These are phyloP conservation scores for Dendrolimus punctatus DNA, from an alignment of 1,140 invertebrate genomes.

Conservation along the genomic window DNA sequence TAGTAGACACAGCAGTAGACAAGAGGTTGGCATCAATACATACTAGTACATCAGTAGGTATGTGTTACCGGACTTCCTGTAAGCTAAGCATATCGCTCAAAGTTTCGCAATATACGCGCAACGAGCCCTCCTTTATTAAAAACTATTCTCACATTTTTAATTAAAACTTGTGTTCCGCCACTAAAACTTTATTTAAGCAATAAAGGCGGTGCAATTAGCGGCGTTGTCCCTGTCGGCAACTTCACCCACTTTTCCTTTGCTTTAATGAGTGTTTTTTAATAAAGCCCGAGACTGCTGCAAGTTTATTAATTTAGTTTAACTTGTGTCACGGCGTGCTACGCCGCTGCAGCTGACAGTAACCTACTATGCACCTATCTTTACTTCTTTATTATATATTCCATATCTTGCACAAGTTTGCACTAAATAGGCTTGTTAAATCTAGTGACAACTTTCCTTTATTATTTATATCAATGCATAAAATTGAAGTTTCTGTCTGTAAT, in stretches of 20 bases:
- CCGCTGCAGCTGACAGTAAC: constrained; percentile 20
- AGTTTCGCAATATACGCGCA: constrained; percentile 71
- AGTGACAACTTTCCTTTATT: too few species aligned
- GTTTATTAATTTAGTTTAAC: constrained; percentile 71
- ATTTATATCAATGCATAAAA: too few species aligned
- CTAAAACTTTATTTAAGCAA: constrained; percentile 73
- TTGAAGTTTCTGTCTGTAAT: too few species aligned
- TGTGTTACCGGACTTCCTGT: constrained; percentile 58
- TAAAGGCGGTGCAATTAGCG: constrained; percentile 71
- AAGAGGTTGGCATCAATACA: too few species aligned
- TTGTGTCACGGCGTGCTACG: constrained; percentile 44
- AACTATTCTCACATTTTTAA: constrained; percentile 73
- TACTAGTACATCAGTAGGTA: too few species aligned
- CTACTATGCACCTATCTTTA: too few species aligned
- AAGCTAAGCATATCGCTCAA: constrained; percentile 67
- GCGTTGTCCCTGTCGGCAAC: constrained; percentile 67
- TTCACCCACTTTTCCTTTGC: constrained; percentile 69
- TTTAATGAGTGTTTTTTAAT: constrained; percentile 73
- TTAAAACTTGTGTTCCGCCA: constrained; percentile 71
- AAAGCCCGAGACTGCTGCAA: constrained; percentile 64
- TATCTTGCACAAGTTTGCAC: too few species aligned
- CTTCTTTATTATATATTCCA: too few species aligned
- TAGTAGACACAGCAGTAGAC: too few species aligned
- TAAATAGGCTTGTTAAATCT: too few species aligned
- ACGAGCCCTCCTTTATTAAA: constrained; percentile 69